Evolutionary conservation across 2,888 invertebrate genomes (phyloP), one percentile per base, ranked within the genome.

Genomic region (Eupithecia tripunctaria): DNA sequence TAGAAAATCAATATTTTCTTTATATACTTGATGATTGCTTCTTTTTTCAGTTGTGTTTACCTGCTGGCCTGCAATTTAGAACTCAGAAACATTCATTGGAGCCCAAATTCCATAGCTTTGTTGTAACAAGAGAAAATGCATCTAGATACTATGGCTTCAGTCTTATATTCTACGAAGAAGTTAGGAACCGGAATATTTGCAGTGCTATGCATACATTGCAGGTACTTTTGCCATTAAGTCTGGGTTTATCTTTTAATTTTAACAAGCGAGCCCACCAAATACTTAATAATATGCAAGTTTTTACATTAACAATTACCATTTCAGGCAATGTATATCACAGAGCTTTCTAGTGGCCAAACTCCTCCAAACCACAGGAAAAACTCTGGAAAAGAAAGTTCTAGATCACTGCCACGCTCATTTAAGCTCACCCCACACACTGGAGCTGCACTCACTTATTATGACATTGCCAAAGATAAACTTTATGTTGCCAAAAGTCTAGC

Each of bases 91-190:
- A 99, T 91, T 96, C 96, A 74, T 95, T 96, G 86, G 97, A 97
- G 82, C 97, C 99, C 15, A 96, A 95, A 86, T 99, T 99, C 91
- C 99, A 99, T 92, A 98, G 99, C 66, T 99, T 99, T 95, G 97
- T 99, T 71, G 98, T 99, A 76, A 99, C 99, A 18, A 96, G 98
- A 82, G 99, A 99, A 95, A 99, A 99, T 96, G 99, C 99, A 71
- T 97, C 97, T 80, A 95, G 99, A 81, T 97, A 97, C 81, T 99
- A 98, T 94, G 99, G 99, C 75, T 98, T 98, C 86, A 98, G 98
- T 86, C 96, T 98, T 81, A 97, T 99, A 25, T 99, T 99, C 91
- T 99, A 97, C 94, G 99, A 99, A 94, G 98, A 99, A 95, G 98
- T 99, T 80, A 96, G 97, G 72, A 98, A 98, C 91, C 95, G 97